A percentile compares a stretch with the other conserved stretches of the same genome.
Evolutionary conservation across 2,797 vertebrate species (phyloP).

Genomic region (Dermochelys coriacea): DNA sequence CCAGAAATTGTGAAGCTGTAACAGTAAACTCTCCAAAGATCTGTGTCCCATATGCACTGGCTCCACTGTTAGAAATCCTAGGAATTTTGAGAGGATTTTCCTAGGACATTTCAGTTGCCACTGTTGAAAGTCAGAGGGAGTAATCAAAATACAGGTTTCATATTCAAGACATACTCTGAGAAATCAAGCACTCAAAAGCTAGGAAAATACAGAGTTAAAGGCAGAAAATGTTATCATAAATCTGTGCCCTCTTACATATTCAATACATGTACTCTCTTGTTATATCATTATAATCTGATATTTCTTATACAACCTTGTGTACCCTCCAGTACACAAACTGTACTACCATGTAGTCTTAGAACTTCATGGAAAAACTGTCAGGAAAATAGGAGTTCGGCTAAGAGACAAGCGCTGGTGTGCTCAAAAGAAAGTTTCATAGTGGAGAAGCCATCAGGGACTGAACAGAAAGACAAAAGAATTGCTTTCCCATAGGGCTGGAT

Average conservation of each 20-base stretch:
- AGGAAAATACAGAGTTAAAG: neutral
- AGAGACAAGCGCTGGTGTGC: neutral
- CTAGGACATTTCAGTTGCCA: neutral
- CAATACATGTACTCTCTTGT: neutral
- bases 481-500: neutral
- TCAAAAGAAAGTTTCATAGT: neutral
- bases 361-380: neutral
- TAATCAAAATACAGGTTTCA: neutral
- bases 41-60: neutral
- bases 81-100: neutral
- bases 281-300: neutral
- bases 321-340: neutral
- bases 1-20: neutral
- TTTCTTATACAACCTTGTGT: neutral
- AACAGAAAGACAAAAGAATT: neutral
- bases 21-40: neutral
- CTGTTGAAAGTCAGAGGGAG: neutral
- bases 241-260: neutral
- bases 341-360: neutral
- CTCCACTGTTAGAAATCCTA: neutral
- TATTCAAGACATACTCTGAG: neutral
- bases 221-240: neutral
- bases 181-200: neutral
- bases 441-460: neutral
- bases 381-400: neutral